These are phyloP conservation scores for Heliothis peltigera DNA, from an alignment of 2,888 invertebrate species.

Conservation along the genomic window DNA sequence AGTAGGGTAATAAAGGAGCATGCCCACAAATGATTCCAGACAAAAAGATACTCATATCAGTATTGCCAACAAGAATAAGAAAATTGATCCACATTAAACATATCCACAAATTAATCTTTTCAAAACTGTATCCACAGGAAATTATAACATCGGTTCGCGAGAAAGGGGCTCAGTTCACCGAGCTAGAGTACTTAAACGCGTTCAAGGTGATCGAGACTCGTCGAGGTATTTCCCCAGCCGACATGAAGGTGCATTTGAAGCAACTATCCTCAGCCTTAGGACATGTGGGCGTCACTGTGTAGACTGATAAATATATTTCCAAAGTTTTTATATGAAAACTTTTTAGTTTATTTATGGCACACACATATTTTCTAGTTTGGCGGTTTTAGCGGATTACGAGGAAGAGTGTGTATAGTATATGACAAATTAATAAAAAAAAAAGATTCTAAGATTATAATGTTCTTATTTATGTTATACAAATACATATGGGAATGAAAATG, in stretches of 20 bases:
- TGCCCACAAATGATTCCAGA: too few species aligned
- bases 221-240: slow-evolving; percentile 87
- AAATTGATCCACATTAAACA: too few species aligned
- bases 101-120: neutral
- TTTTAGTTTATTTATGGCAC: neutral
- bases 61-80: neutral
- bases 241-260: slow-evolving; percentile 92
- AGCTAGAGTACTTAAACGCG: slow-evolving; percentile 96
- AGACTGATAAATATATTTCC: slow-evolving; percentile 54
- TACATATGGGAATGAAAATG: too few species aligned
- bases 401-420: too few species aligned
- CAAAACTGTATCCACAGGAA: slow-evolving; percentile 89
- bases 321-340: neutral
- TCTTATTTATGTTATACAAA: too few species aligned
- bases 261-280: slow-evolving; percentile 96
- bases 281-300: slow-evolving; percentile 95
- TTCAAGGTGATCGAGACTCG: slow-evolving; percentile 94
- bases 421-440: too few species aligned
- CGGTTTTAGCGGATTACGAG: too few species aligned
- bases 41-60: neutral
- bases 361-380: too few species aligned
- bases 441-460: too few species aligned
- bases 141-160: slow-evolving; percentile 95
- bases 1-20: too few species aligned
- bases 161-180: slow-evolving; percentile 96